phyloP scores from a whole-genome alignment of 1,140 invertebrate species.

The Neodiprion virginianus region DNA sequence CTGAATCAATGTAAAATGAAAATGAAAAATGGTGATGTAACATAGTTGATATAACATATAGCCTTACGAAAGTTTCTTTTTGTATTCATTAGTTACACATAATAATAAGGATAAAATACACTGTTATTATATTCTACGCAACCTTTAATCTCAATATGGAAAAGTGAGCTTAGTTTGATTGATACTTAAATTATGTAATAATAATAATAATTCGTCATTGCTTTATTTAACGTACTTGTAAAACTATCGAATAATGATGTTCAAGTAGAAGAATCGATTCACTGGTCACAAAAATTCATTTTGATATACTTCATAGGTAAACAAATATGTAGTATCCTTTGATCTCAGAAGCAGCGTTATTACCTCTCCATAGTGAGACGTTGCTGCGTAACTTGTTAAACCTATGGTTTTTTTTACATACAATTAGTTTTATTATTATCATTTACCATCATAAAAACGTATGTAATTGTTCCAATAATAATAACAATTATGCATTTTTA shows the following conservation, averaged over 20 bases:
- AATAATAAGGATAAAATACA: not conserved
- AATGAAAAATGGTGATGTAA: not conserved
- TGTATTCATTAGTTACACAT: not conserved
- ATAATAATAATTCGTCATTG: too few species aligned
- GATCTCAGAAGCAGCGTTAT: not conserved
- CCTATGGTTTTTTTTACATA: constrained; percentile 15
- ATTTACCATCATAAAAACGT: constrained; percentile 44
- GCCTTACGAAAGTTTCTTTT: not conserved
- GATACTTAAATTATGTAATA: not conserved
- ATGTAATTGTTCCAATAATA: constrained; percentile 46
- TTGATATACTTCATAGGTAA: not conserved
- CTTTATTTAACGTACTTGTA: too few species aligned
- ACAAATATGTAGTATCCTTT: not conserved
- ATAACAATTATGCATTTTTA: constrained; percentile 44
- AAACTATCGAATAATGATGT: too few species aligned
- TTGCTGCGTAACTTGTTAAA: constrained; percentile 9
- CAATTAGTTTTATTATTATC: constrained; percentile 36
- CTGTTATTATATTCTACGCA: constrained; percentile 1
- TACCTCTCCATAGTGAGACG: constrained; percentile 11
- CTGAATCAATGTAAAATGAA: not conserved
- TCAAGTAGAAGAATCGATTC: too few species aligned
- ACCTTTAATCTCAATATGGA: constrained; percentile 5
- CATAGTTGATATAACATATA: not conserved
- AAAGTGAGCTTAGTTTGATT: not conserved
- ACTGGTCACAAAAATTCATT: too few species aligned